Evolutionary conservation across 2,888 invertebrate genomes (phyloP), one percentile per base, ranked within the genome.

Genomic region (Oscheius onirici): DNA sequence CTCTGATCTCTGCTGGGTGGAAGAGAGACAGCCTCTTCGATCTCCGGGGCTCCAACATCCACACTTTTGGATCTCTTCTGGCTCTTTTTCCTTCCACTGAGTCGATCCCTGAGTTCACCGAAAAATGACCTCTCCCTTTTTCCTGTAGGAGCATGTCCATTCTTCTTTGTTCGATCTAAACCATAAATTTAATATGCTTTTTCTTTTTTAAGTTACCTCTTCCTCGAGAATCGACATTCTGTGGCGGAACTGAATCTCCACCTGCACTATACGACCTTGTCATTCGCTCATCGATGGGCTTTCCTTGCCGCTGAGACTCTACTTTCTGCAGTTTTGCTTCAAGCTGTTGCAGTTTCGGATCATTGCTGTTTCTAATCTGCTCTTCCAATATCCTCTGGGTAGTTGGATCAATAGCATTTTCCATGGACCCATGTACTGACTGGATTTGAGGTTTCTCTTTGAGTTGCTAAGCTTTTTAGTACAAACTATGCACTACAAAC

Each of bases 1-100:
- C 84, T 84, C 20, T 78, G 77, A 73, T 87, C 87, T 52, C 87
- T 70, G 34, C 84, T 84, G 15, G 86, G 83, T 13, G 87, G 87
- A n/a, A 82, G 65, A 11, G 84, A 84, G 17, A 83, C 79, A 24
- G 87, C 86, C 61, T 84, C 86, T 68, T 86, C 85, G 11, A 84
- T 60, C 49, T 76, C 71, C 3, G 79, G 78, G 66, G 78, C 75
- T 8, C 75, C 74, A 20, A 77, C 65, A 69, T 85, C 85, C 8
- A 83, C 69, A 49, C 84, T 84, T 46, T 83, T 84, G 15, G 86
- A 81, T 43, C 85, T 73, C 41, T 81, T 75, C 49, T 78, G 76
- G 71, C 68, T 57, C 74, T 74, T 71, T 43, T 74, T 60, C 44
- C 82, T 71, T 41, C 85, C 83, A 73, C 83, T 82, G 22, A 87